phyloP scores from a whole-genome alignment of 2,797 vertebrate genomes.

The Pteropus rufus region DNA sequence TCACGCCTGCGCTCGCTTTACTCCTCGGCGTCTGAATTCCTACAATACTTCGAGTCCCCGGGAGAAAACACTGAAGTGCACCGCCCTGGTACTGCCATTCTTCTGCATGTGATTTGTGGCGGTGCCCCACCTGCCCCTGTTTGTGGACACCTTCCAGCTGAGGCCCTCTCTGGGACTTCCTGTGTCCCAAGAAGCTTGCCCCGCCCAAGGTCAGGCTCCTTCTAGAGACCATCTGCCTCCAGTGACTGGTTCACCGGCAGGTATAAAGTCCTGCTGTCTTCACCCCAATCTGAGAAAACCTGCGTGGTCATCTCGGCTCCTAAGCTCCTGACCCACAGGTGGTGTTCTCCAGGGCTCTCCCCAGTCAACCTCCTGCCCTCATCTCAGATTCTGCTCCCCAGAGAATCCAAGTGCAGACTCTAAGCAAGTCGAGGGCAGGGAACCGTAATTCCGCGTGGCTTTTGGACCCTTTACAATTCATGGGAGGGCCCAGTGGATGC shows the following conservation, averaged over 20 bases:
- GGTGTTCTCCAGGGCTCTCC: not conserved
- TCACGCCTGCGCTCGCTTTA: not conserved
- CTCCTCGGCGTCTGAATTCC: not conserved
- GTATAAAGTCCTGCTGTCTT: not conserved
- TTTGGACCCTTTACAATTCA: not conserved
- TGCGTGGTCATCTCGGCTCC: no score
- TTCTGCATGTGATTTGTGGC: no score
- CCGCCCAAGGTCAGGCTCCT: not conserved
- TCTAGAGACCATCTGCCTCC: not conserved
- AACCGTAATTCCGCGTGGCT: not conserved
- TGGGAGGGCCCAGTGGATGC: not conserved
- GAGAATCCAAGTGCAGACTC: not conserved
- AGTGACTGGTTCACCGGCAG: not conserved
- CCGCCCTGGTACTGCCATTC: no score
- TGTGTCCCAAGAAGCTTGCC: not conserved
- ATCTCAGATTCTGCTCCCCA: not conserved
- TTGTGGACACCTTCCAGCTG: not conserved
- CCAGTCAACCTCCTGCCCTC: not conserved
- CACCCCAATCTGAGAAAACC: no score
- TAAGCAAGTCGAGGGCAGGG: not conserved
- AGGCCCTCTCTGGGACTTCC: not conserved
- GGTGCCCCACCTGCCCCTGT: no score
- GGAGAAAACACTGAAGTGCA: no score
- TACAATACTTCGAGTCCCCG: not conserved
- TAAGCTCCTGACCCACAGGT: no score